phyloP scores from a whole-genome alignment of 2,888 invertebrate genomes.

The Ormyrus nitidulus region DNA sequence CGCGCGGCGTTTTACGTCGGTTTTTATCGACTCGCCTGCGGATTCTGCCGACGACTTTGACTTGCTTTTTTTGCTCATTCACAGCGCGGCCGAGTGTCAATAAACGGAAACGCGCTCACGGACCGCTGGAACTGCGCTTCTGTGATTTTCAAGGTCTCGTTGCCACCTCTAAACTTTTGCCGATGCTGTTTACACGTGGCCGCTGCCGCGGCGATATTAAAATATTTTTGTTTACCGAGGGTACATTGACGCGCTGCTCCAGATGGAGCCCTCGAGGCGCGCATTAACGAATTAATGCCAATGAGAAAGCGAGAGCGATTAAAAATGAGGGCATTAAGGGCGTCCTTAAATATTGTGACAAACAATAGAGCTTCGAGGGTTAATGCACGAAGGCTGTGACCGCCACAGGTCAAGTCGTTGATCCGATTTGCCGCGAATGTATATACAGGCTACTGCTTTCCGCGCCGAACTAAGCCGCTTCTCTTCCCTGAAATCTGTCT shows the following conservation, averaged over 20 bases:
- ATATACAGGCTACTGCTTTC: slow-evolving; percentile 42
- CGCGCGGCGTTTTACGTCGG: neutral
- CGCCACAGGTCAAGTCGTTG: slow-evolving; percentile 40
- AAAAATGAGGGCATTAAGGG: slow-evolving; percentile 12
- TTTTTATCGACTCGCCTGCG: slow-evolving; percentile 1
- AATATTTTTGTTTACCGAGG: neutral
- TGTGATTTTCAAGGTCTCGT: neutral
- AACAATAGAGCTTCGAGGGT: slow-evolving; percentile 29
- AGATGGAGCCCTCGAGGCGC: too few species aligned
- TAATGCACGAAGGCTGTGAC: slow-evolving; percentile 41
- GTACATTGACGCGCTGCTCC: neutral
- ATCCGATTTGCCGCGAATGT: slow-evolving; percentile 47
- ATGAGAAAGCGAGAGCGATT: neutral
- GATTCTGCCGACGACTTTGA: neutral
- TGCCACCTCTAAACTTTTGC: neutral
- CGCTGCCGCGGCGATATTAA: too few species aligned
- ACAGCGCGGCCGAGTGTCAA: slow-evolving; percentile 10
- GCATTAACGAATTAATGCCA: too few species aligned
- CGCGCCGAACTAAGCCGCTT: slow-evolving; percentile 34
- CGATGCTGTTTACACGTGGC: neutral
- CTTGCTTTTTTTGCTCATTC: neutral
- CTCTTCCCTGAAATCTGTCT: neutral
- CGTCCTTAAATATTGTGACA: slow-evolving; percentile 45
- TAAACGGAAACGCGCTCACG: slow-evolving; percentile 22
- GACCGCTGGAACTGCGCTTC: neutral